Percentiles rank a stretch among this genome's conserved stretches.
phyloP scores from a whole-genome alignment of 2,888 invertebrate species.

The Pelosia muscerda region DNA sequence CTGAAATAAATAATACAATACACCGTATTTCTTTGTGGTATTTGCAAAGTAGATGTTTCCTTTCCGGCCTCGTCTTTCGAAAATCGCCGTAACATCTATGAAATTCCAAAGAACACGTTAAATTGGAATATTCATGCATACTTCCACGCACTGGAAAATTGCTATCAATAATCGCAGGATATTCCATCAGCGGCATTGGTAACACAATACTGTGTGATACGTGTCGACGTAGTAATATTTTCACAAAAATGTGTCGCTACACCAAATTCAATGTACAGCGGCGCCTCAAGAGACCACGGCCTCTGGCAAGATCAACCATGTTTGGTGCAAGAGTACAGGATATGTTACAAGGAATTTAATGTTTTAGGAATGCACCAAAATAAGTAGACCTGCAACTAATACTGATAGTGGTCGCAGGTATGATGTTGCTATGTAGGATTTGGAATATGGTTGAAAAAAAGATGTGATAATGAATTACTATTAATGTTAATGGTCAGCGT shows the following conservation, averaged over 20 bases:
- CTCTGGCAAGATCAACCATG: conserved; percentile 57
- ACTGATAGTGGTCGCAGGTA: not conserved
- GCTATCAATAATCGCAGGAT: conserved; percentile 24
- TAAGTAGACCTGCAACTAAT: not conserved
- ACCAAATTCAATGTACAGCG: conserved; percentile 73
- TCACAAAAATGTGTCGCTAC: conserved; percentile 66
- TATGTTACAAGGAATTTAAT: not conserved
- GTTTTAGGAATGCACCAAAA: not conserved
- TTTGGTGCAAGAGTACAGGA: conserved; percentile 46
- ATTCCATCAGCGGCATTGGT: conserved; percentile 35
- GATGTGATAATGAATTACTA: too few relatives aligned
- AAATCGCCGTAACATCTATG: not conserved
- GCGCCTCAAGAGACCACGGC: conserved; percentile 58
- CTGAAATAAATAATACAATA: too few relatives aligned
- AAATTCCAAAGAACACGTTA: not conserved
- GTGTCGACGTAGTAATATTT: conserved; percentile 60
- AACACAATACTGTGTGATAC: conserved; percentile 46
- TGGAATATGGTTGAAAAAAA: not conserved
- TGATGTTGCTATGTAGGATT: too few relatives aligned
- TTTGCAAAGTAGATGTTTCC: too few relatives aligned
- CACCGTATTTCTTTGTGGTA: too few relatives aligned
- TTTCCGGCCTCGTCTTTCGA: too few relatives aligned
- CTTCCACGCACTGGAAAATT: conserved; percentile 1
- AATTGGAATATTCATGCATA: not conserved
- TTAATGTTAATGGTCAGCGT: too few relatives aligned